phyloP scores from a whole-genome alignment of 2,797 vertebrate genomes.

The Lacerta bilineata region DNA sequence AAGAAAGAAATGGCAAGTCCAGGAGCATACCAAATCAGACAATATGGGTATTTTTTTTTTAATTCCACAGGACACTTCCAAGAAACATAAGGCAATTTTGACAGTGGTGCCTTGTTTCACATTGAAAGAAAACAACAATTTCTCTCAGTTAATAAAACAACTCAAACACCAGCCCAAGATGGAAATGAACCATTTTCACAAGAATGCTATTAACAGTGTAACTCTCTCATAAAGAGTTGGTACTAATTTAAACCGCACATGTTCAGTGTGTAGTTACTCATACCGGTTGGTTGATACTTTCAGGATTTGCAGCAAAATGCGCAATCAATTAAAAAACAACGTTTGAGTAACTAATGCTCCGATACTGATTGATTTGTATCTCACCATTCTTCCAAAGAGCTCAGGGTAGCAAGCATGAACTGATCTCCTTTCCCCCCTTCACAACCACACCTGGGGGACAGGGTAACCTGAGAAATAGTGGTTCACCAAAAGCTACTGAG shows the following conservation, averaged over 20 bases:
- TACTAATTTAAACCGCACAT: background rate
- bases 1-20: conserved; percentile 61
- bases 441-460: background rate
- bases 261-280: background rate
- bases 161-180: background rate
- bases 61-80: background rate
- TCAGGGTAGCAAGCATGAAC: background rate
- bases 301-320: background rate
- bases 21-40: conserved; percentile 63
- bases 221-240: background rate
- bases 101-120: background rate
- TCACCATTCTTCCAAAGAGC: background rate
- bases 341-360: too few species aligned
- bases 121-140: conserved; percentile 10
- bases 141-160: conserved; percentile 8
- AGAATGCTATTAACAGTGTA: background rate
- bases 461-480: background rate
- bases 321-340: background rate
- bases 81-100: background rate
- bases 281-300: background rate
- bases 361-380: too few species aligned
- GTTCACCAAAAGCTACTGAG: background rate
- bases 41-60: background rate
- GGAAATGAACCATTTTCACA: background rate
- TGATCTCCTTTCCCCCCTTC: background rate